Percentiles rank a stretch among this genome's conserved stretches.
phyloP scores from a whole-genome alignment of 2,888 invertebrate genomes.

The Phanerotoma sp. region DNA sequence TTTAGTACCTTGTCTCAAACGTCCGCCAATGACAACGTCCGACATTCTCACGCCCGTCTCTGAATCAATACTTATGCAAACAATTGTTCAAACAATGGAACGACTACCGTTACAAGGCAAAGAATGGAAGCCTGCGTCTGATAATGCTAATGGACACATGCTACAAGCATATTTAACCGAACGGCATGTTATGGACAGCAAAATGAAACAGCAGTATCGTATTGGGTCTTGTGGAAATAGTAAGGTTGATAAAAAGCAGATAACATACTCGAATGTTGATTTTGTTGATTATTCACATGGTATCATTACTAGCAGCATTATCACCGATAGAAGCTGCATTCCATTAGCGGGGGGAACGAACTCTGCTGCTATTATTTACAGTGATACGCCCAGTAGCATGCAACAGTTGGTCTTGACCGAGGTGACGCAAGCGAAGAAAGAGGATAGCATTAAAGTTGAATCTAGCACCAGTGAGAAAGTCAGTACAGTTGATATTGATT shows the following conservation, averaged over 20 bases:
- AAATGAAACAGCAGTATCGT: slow-evolving; percentile 65
- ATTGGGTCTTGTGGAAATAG: slow-evolving; percentile 36
- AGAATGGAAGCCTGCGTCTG: slow-evolving; percentile 60
- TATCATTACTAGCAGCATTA: slow-evolving; percentile 26
- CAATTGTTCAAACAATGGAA: slow-evolving; percentile 66
- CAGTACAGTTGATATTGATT: slow-evolving; percentile 41
- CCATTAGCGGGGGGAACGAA: no score
- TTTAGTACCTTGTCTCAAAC: slow-evolving; percentile 22
- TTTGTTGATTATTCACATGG: slow-evolving; percentile 33
- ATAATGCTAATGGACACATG: slow-evolving; percentile 63
- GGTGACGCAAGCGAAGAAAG: slow-evolving; percentile 37
- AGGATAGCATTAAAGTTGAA: slow-evolving; percentile 44
- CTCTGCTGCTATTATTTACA: slow-evolving; percentile 38
- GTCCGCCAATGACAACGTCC: slow-evolving; percentile 48
- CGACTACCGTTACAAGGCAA: slow-evolving; percentile 63
- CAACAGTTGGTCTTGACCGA: slow-evolving; percentile 33
- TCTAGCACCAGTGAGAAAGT: slow-evolving; percentile 42
- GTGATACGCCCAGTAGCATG: slow-evolving; percentile 42
- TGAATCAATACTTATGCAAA: slow-evolving; percentile 65
- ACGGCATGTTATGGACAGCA: slow-evolving; percentile 69
- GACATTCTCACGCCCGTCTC: slow-evolving; percentile 65
- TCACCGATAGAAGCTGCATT: no score
- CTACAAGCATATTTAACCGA: slow-evolving; percentile 74
- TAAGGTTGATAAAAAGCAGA: slow-evolving; percentile 37
- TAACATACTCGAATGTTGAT: slow-evolving; percentile 37